Percentiles rank a stretch among this genome's conserved stretches.
Evolutionary conservation across 2,797 vertebrate species (phyloP).

Genomic region (Mormyrus hasselquistii): DNA sequence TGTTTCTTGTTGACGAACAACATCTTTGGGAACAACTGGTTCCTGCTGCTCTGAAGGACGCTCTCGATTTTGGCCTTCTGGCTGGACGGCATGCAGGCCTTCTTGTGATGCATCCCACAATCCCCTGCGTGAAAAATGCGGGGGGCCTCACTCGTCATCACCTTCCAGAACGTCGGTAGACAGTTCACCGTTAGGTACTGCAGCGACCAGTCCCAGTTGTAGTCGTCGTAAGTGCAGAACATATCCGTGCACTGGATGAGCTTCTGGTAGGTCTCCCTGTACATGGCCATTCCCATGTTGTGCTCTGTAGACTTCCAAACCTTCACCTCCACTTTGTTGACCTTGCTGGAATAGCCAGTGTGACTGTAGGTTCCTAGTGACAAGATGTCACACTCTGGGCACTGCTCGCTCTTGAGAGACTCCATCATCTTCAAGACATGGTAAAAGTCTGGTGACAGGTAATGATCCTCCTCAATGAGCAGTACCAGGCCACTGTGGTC

Average conservation of each 20-base stretch:
- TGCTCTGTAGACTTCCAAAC: conserved; percentile 97
- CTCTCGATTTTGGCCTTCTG: conserved; percentile 89
- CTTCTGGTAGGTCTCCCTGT: conserved; percentile 78
- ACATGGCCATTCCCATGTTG: conserved; percentile 96
- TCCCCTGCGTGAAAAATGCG: conserved; percentile 91
- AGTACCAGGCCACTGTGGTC: conserved; percentile 77
- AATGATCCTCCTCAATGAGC: conserved; percentile 93
- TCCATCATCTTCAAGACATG: conserved; percentile 79
- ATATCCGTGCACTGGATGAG: conserved; percentile 83
- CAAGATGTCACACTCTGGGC: conserved; percentile 83
- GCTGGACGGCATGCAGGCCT: conserved; percentile 76
- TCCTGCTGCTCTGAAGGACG: conserved; percentile 77
- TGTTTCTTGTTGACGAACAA: conserved; percentile 80
- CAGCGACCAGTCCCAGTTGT: conserved; percentile 99
- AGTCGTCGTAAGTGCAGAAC: conserved; percentile 97
- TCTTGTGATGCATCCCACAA: conserved; percentile 98
- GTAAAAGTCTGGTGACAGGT: conserved; percentile 83
- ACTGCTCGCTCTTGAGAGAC: conserved; percentile 68
- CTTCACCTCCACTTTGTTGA: conserved; percentile 87
- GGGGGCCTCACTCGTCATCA: conserved; percentile 86
- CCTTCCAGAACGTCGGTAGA: conserved; percentile 92
- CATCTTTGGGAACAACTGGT: conserved; percentile 85
- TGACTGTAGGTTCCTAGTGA: conserved; percentile 82
- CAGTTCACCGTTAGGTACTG: conserved; percentile 88
- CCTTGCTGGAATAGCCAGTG: conserved; percentile 70